Conservation (phyloP, 2,888 invertebrate genomes). For the Cryptus armator region DNA sequence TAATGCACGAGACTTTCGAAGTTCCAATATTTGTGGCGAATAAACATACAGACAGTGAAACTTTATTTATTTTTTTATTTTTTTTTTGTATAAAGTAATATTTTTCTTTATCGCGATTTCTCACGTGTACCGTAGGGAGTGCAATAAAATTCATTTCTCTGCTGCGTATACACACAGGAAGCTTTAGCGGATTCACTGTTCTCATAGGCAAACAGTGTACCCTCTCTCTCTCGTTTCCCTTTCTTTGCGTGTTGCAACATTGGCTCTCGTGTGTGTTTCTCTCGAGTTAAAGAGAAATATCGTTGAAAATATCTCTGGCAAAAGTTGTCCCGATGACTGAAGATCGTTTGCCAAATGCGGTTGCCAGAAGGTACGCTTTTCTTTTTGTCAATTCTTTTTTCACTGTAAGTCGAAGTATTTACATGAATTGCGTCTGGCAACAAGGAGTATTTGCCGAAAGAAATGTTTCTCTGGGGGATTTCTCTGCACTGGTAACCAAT, state of each 20-base stretch:
- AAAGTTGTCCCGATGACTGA: neutral
- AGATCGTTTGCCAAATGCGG: neutral
- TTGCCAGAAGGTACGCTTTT: neutral
- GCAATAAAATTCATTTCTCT: neutral
- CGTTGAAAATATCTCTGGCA: slow-evolving; percentile 2
- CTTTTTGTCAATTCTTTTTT: neutral
- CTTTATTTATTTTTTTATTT: neutral
- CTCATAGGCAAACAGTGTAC: slow-evolving; percentile 6
- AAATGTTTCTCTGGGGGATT: too few species aligned
- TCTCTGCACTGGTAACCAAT: too few species aligned
- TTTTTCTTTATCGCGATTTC: neutral
- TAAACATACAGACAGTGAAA: neutral
- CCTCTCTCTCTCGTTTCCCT: neutral
- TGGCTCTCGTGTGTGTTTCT: neutral
- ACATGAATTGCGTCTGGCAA: too few species aligned
- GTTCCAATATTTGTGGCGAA: neutral
- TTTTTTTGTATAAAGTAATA: neutral
- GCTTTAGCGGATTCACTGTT: neutral
- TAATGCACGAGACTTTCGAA: neutral
- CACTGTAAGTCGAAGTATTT: too few species aligned
- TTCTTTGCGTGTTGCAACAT: neutral
- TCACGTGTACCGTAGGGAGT: neutral
- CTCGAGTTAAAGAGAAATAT: neutral
- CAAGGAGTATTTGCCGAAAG: too few species aligned
- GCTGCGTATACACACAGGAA: neutral